A percentile compares a stretch with the other conserved stretches of the same genome.
These are phyloP conservation scores for Marmota monax DNA, from an alignment of 2,113 vertebrate genomes.

Conservation along the genomic window DNA sequence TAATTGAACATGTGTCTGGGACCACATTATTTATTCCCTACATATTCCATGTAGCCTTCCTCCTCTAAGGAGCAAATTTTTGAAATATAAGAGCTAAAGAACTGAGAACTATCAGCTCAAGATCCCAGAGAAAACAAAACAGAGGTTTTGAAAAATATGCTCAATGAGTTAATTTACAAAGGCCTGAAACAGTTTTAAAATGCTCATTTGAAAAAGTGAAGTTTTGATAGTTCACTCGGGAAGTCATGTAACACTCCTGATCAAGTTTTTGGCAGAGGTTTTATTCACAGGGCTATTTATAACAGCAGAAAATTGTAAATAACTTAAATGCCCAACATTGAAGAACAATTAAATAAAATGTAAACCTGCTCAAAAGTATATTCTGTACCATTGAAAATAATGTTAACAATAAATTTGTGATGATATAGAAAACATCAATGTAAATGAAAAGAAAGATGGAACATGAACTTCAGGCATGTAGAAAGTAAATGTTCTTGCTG, in stretches of 20 bases:
- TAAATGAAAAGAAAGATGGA: background rate
- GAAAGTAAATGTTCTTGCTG: background rate
- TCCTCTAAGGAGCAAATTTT: background rate
- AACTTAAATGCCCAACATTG: background rate
- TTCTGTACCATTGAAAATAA: background rate
- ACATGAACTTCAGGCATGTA: background rate
- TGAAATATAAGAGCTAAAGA: background rate
- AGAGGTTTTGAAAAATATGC: background rate
- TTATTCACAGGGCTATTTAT: slow-evolving; percentile 46
- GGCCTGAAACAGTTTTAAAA: slow-evolving; percentile 28
- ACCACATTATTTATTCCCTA: background rate
- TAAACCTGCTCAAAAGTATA: background rate
- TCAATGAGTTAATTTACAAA: slow-evolving; percentile 50
- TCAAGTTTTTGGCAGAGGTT: slow-evolving; percentile 33
- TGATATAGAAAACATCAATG: background rate
- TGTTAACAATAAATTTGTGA: background rate
- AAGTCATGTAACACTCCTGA: slow-evolving; percentile 66
- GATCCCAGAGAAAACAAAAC: background rate
- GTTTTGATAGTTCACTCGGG: slow-evolving; percentile 53
- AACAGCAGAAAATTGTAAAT: slow-evolving; percentile 50
- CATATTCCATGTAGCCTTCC: background rate
- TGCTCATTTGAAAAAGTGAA: background rate
- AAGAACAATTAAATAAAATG: slow-evolving; percentile 24
- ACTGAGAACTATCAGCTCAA: background rate
- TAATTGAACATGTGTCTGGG: background rate